phyloP scores from a whole-genome alignment of 2,113 vertebrate species.

The Apus apus region DNA sequence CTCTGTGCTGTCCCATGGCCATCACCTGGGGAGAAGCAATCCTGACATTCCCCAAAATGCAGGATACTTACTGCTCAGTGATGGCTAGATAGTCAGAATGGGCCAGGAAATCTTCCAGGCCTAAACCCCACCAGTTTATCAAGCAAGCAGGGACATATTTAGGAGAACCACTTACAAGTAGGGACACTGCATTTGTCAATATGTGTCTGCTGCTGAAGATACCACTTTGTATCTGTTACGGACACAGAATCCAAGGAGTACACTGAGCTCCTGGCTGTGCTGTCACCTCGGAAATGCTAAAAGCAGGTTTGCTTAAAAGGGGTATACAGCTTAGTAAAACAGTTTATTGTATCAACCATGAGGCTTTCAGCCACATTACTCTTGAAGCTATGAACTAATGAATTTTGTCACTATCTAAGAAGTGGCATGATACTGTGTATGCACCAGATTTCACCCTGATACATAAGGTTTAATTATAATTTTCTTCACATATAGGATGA shows the following conservation, averaged over 20 bases:
- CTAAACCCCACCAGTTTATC: background rate
- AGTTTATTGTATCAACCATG: background rate
- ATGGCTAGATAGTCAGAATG: background rate
- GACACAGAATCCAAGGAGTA: background rate
- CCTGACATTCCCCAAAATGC: background rate
- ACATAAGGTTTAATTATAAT: background rate
- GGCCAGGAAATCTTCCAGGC: background rate
- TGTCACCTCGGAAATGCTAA: background rate
- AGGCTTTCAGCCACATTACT: background rate
- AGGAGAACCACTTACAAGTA: background rate
- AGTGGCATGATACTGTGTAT: background rate
- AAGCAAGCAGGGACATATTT: background rate
- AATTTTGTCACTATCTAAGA: background rate
- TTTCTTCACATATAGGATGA: background rate
- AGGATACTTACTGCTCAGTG: background rate
- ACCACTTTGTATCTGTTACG: accelerated
- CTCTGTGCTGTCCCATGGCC: background rate
- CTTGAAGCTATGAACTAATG: background rate
- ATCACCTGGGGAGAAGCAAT: background rate
- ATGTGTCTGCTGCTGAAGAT: background rate
- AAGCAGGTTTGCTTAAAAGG: background rate
- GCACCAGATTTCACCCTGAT: background rate
- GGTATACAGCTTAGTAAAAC: background rate
- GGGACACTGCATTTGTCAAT: background rate
- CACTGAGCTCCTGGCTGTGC: background rate